Evolutionary conservation across 2,797 vertebrate genomes (phyloP).

Genomic region (Leptoclinus maculatus): DNA sequence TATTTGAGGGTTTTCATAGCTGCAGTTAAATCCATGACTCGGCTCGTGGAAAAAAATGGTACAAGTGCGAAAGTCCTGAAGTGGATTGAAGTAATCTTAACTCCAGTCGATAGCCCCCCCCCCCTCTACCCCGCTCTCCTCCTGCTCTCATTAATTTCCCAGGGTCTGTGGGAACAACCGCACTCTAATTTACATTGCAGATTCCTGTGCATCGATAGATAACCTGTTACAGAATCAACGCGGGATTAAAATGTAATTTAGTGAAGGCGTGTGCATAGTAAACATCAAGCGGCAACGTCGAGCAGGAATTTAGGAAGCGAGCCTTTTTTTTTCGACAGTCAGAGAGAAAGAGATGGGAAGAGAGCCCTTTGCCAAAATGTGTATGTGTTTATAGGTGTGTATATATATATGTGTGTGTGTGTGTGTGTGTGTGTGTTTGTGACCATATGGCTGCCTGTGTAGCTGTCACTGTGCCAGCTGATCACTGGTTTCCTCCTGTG

Average conservation of each 20-base stretch:
- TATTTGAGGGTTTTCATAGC: slow-evolving; percentile 37
- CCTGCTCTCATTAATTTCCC: slow-evolving; percentile 72
- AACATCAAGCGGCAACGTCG: no score
- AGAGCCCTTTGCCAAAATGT: slow-evolving; percentile 29
- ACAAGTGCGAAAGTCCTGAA: slow-evolving; percentile 66
- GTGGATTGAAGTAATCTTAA: slow-evolving; percentile 64
- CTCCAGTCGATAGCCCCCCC: slow-evolving; percentile 57
- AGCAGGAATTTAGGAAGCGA: slow-evolving; percentile 43
- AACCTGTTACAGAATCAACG: slow-evolving; percentile 73
- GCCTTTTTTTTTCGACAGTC: no score
- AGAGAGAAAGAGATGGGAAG: slow-evolving; percentile 15
- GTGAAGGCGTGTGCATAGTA: slow-evolving; percentile 9
- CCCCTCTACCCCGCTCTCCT: slow-evolving; percentile 24
- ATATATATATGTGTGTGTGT: not conserved
- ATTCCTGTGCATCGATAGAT: slow-evolving; percentile 71
- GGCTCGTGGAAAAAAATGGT: slow-evolving; percentile 60
- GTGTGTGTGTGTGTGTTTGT: slow-evolving; percentile 1
- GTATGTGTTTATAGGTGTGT: slow-evolving; percentile 14
- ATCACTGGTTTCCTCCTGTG: slow-evolving; percentile 69
- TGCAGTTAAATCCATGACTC: slow-evolving; percentile 60
- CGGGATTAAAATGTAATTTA: slow-evolving; percentile 66
- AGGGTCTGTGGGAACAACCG: slow-evolving; percentile 72
- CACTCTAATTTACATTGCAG: slow-evolving; percentile 76
- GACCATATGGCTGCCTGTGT: slow-evolving; percentile 80
- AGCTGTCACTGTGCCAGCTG: slow-evolving; percentile 75